Conservation (phyloP, 1,140 invertebrate species). For the Homalodisca vitripennis region DNA sequence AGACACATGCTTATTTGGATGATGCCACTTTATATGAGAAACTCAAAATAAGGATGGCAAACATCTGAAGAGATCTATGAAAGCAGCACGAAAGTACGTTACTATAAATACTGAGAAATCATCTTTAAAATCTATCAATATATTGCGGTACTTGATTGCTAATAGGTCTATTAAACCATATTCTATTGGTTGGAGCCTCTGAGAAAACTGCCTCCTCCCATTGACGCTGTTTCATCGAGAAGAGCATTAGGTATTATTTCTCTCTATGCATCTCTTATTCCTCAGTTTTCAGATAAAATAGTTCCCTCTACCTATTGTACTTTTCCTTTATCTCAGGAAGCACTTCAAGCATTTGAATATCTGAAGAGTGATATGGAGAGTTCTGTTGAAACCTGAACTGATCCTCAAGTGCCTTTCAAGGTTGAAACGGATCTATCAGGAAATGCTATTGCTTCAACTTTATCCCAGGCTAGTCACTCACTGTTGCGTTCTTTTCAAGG, state of each 20-base stretch:
- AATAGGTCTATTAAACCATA: not conserved
- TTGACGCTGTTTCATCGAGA: not conserved
- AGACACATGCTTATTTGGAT: slow-evolving; percentile 30
- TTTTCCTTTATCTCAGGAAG: not conserved
- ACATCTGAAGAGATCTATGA: slow-evolving; percentile 17
- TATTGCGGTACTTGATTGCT: not conserved
- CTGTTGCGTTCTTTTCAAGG: slow-evolving; percentile 9
- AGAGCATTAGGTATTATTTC: not conserved
- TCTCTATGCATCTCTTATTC: not conserved
- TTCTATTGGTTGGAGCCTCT: not conserved
- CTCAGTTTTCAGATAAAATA: not conserved
- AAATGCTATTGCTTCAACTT: not conserved
- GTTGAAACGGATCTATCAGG: slow-evolving; percentile 6
- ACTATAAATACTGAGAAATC: slow-evolving; percentile 10
- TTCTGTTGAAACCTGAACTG: not conserved
- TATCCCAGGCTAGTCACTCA: not conserved
- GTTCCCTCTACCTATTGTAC: not conserved
- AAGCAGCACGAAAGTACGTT: not conserved
- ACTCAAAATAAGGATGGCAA: slow-evolving; percentile 27
- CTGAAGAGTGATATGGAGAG: not conserved
- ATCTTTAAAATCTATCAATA: slow-evolving; percentile 1
- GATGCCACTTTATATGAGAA: slow-evolving; percentile 33
- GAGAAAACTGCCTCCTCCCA: not conserved
- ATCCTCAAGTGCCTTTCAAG: not conserved
- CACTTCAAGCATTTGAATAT: slow-evolving; percentile 7